Percentiles rank a stretch among this genome's conserved stretches.
Conservation (phyloP, 1,140 invertebrate species). For the Batillaria attramentaria region DNA sequence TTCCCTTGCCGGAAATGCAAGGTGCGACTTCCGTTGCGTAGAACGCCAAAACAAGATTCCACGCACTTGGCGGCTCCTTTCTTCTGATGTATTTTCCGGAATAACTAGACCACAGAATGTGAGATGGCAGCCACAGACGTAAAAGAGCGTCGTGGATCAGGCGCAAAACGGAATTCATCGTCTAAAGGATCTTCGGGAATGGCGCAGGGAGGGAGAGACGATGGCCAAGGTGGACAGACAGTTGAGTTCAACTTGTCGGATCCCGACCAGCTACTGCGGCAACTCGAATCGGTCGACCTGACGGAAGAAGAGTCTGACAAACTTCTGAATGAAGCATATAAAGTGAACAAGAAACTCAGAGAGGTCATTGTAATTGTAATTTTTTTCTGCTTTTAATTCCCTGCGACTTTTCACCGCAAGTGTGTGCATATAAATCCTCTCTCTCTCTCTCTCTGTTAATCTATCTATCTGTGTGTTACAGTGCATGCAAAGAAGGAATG, state of each 20-base stretch:
- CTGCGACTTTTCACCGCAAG: background rate
- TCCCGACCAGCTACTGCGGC: slow-evolving; percentile 5
- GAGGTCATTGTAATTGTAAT: background rate
- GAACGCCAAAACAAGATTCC: slow-evolving; percentile 1
- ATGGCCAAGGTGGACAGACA: background rate
- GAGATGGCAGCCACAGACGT: slow-evolving; percentile 9
- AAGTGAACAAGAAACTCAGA: slow-evolving; percentile 22
- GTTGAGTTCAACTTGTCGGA: slow-evolving; percentile 21
- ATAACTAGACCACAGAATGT: background rate
- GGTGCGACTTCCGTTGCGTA: slow-evolving; percentile 20
- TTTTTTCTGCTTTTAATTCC: no score
- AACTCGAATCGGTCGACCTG: slow-evolving; percentile 12
- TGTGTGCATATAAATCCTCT: slow-evolving; percentile 3
- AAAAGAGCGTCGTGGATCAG: background rate
- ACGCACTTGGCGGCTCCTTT: background rate
- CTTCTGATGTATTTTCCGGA: no score
- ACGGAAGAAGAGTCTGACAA: slow-evolving; percentile 19
- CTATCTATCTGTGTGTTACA: background rate
- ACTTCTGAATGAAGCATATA: slow-evolving; percentile 21
- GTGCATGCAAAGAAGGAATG: no score
- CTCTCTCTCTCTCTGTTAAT: background rate
- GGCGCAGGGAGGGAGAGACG: background rate
- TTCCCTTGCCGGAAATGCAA: no score
- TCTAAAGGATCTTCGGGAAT: background rate
- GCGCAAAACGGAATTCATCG: background rate